phyloP scores from a whole-genome alignment of 2,113 vertebrate species.

The Rhinoderma darwinii region DNA sequence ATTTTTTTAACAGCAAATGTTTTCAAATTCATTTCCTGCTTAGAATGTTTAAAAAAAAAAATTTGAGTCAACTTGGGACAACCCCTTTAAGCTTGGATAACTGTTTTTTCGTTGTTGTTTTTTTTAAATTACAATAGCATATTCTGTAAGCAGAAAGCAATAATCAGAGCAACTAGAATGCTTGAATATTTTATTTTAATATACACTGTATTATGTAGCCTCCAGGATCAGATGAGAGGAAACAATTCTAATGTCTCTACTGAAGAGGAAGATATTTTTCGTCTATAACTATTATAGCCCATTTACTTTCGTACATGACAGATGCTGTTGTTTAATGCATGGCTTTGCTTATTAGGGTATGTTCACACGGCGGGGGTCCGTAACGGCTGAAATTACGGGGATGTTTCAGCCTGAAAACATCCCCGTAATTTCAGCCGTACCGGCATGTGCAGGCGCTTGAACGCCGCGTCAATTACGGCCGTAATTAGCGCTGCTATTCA shows the following conservation, averaged over 20 bases:
- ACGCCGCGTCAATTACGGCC: too few species aligned
- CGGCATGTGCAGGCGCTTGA: too few species aligned
- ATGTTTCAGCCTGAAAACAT: too few species aligned
- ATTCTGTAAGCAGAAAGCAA: background rate
- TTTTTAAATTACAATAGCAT: background rate
- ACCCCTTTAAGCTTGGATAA: background rate
- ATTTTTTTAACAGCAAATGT: too few species aligned
- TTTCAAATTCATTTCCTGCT: too few species aligned
- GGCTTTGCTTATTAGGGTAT: slow-evolving; percentile 35
- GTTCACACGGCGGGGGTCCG: too few species aligned
- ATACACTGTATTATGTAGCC: background rate
- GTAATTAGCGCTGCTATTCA: too few species aligned
- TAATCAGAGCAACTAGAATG: background rate
- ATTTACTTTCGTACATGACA: slow-evolving; percentile 24
- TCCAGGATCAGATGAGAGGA: background rate
- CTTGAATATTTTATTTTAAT: background rate
- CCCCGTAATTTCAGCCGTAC: too few species aligned
- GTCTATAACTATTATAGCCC: background rate
- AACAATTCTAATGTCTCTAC: background rate
- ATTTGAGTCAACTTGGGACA: too few species aligned
- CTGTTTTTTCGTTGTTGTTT: background rate
- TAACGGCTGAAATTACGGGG: too few species aligned
- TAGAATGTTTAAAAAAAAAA: too few species aligned
- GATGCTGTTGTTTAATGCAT: slow-evolving; percentile 13
- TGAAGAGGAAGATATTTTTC: background rate